Base-by-base conservation (phyloP, 1,140 invertebrate genomes). In the Limonius californicus region DNA sequence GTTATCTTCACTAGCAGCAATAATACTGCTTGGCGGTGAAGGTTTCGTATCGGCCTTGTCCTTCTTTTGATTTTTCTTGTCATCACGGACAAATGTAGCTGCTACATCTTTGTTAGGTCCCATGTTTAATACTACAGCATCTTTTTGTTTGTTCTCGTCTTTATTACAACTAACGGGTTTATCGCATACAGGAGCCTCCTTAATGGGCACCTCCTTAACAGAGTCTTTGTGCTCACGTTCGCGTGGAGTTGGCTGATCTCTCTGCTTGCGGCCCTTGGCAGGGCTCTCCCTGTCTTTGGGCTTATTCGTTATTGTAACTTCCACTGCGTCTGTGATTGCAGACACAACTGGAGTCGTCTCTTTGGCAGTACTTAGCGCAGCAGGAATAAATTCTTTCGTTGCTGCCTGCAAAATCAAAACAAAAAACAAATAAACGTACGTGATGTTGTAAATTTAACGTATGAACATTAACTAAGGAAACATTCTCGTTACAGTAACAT, bases 291-390 rank as follows among this genome's bases (percentile, higher is more conserved):
- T 64, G 27, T 74, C 74, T 60, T 72, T 72, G 2, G 55, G 57
- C 57, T 76, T 75, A 61, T 72, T 73, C 6, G 66, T 54, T 60
- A 77, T 66, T 39, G 69, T 75, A 2, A 76, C 70, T 67, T 77
- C 75, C 7, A 59, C 72, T 1, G 70, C 63, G 50, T 74, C 72
- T 23, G 67, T 67, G 45, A 69, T 73, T 2, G 75, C 75, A 39
- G 75, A 77, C 12, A 77, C 75, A 47, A 77, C 72, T 8, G 75
- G 75, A 23, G 61, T 62, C 1, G 71, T 68, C 60, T 75, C 73
- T 69, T 73, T 74, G 65, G 62, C 60, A 64, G 64, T 61, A 39
- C n/a, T 39, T 54, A 53, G 53, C 62, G 55, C 30, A 59, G 50
- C 53, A 30, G 65, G 62, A 23, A 74, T 63, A 55, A 76, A 76